Percentiles rank a stretch among this genome's conserved stretches.
These are phyloP conservation scores for Torymus tubicola DNA, from an alignment of 2,888 invertebrate species.

Conservation along the genomic window DNA sequence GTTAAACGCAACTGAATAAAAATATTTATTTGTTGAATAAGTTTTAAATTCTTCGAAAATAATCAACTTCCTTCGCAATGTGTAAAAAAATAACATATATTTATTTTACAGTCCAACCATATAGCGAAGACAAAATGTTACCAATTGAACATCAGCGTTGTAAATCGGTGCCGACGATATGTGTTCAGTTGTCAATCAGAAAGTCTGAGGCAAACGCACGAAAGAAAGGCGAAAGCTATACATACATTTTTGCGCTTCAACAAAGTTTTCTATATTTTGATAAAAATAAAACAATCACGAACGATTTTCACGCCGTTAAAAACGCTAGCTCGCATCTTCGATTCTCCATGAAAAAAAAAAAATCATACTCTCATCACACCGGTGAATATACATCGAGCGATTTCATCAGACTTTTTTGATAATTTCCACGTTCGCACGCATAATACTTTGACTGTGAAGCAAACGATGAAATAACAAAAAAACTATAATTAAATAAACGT, in stretches of 20 bases:
- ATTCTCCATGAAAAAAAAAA: conserved; percentile 18
- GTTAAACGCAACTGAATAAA: conserved; percentile 1
- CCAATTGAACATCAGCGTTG: conserved; percentile 26
- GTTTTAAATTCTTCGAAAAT: too few relatives aligned
- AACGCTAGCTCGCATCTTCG: conserved; percentile 14
- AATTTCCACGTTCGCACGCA: conserved; percentile 29
- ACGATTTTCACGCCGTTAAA: conserved; percentile 10
- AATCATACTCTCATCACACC: neutral
- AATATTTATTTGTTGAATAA: neutral
- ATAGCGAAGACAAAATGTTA: conserved; percentile 6
- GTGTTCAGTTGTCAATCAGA: conserved; percentile 56
- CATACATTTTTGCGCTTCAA: conserved; percentile 39
- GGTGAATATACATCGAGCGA: conserved; percentile 30
- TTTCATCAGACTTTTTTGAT: conserved; percentile 56
- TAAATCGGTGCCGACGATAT: conserved; percentile 49
- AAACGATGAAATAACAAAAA: neutral
- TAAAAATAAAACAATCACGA: conserved; percentile 14
- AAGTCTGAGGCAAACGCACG: conserved; percentile 57
- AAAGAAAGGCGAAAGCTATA: conserved; percentile 25
- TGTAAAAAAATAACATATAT: neutral
- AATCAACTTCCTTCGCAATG: conserved; percentile 14
- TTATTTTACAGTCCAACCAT: neutral
- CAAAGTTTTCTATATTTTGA: conserved; percentile 48
- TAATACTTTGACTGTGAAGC: conserved; percentile 40
- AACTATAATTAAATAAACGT: conserved; percentile 5